phyloP scores from a whole-genome alignment of 2,888 invertebrate genomes.

The Anaspis maculata region DNA sequence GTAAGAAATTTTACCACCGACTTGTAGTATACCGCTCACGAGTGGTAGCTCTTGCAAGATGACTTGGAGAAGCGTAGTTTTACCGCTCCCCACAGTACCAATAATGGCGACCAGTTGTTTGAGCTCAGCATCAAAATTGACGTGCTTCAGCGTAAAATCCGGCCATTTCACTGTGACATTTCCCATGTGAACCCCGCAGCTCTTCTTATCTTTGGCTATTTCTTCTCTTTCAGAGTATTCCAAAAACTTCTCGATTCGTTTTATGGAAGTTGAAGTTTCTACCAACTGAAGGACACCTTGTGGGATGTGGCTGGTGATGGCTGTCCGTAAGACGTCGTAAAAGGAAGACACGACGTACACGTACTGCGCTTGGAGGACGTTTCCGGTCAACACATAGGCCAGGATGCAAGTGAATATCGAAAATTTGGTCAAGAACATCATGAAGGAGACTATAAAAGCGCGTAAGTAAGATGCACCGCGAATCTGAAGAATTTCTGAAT shows the following conservation, averaged over 20 bases:
- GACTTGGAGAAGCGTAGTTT: constrained; percentile 12
- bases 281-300: constrained; percentile 70
- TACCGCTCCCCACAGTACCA: constrained; percentile 16
- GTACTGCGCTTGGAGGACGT: constrained; percentile 65
- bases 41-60: constrained; percentile 10
- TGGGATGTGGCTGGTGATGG: constrained; percentile 85
- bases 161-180: constrained; percentile 61
- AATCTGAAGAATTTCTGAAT: constrained; percentile 57
- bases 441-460: constrained; percentile 66
- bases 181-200: constrained; percentile 46
- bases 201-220: background rate
- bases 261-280: constrained; percentile 65
- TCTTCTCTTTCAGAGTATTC: constrained; percentile 35
- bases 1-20: constrained; percentile 45
- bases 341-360: constrained; percentile 82
- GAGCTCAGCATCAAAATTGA: constrained; percentile 53
- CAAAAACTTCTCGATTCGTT: constrained; percentile 53
- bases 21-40: constrained; percentile 28
- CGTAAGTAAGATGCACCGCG: constrained; percentile 62
- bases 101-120: constrained; percentile 14
- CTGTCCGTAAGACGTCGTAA: constrained; percentile 74
- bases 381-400: constrained; percentile 58
- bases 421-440: constrained; percentile 76
- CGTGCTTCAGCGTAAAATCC: constrained; percentile 54
- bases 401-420: constrained; percentile 74